Evolutionary conservation across 2,888 invertebrate genomes (phyloP).

Genomic region (Beris morrisii): DNA sequence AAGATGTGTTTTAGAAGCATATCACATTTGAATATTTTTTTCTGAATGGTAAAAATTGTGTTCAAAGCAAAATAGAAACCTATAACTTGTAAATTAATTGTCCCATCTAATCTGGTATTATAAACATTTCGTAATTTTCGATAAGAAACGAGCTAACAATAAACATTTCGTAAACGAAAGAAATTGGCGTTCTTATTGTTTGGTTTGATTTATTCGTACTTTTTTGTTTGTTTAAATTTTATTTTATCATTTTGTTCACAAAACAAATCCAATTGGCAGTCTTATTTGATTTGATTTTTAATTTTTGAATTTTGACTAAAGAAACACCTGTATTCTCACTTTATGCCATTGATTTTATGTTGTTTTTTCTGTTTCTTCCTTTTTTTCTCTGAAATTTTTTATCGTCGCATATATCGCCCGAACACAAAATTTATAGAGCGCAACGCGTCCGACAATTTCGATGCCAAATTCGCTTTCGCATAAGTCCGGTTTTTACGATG

Average conservation of each 20-base stretch:
- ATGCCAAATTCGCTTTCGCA: conserved; percentile 60
- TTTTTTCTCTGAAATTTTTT: conserved; percentile 14
- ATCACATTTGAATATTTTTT: no score
- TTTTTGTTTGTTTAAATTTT: no score
- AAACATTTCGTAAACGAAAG: conserved; percentile 20
- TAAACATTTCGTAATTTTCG: no score
- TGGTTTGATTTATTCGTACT: conserved; percentile 25
- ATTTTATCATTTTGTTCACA: no score
- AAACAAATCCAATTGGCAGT: no score
- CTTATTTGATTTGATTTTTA: no score
- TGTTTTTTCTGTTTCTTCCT: conserved; percentile 2
- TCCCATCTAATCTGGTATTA: no score
- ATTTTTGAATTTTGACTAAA: background rate
- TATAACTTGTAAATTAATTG: no score
- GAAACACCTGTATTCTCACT: conserved; percentile 2
- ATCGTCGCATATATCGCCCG: conserved; percentile 17
- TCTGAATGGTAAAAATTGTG: no score
- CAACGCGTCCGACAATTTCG: conserved; percentile 58
- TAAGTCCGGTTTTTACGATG: conserved; percentile 49
- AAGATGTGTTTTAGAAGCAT: no score
- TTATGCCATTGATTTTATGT: background rate
- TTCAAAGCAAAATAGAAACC: no score
- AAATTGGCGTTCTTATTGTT: conserved; percentile 30
- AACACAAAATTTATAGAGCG: conserved; percentile 16
- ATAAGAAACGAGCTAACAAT: conserved; percentile 20